Percentiles rank a stretch among this genome's conserved stretches.
phyloP scores from a whole-genome alignment of 23 tunicate species.

The Aplidium turbinatum region DNA sequence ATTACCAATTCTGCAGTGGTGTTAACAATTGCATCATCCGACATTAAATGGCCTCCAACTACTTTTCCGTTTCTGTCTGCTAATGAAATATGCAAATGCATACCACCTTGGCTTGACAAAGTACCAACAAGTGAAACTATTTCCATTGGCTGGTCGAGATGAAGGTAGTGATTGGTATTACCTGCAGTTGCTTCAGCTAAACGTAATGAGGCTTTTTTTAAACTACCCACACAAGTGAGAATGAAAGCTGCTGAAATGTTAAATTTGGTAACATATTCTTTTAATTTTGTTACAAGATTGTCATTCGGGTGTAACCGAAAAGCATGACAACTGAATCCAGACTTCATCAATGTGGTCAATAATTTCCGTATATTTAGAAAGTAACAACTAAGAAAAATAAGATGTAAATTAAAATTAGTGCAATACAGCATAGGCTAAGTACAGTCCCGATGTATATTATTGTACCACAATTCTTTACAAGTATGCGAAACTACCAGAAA shows the following conservation, averaged over 20 bases:
- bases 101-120: conserved; percentile 43
- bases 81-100: conserved; percentile 71
- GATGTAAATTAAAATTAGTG: too few relatives aligned
- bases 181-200: conserved; percentile 47
- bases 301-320: conserved; percentile 14
- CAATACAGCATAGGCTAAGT: too few relatives aligned
- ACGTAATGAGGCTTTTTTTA: conserved; percentile 61
- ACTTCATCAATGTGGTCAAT: too few relatives aligned
- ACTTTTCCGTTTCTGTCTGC: conserved; percentile 66
- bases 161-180: conserved; percentile 7
- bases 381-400: too few relatives aligned
- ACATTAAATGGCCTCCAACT: conserved; percentile 65
- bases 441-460: too few relatives aligned
- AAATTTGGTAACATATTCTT: not conserved
- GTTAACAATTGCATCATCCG: conserved; percentile 42
- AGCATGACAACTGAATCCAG: conserved; percentile 13
- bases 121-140: conserved; percentile 88
- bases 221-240: conserved; percentile 76
- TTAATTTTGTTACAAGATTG: not conserved
- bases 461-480: too few relatives aligned
- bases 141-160: conserved; percentile 51
- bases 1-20: conserved; percentile 71
- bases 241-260: conserved; percentile 43
- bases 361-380: too few relatives aligned
- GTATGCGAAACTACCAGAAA: too few relatives aligned